Conservation (phyloP, 2,888 invertebrate species). For the Frankliniella intonsa region DNA sequence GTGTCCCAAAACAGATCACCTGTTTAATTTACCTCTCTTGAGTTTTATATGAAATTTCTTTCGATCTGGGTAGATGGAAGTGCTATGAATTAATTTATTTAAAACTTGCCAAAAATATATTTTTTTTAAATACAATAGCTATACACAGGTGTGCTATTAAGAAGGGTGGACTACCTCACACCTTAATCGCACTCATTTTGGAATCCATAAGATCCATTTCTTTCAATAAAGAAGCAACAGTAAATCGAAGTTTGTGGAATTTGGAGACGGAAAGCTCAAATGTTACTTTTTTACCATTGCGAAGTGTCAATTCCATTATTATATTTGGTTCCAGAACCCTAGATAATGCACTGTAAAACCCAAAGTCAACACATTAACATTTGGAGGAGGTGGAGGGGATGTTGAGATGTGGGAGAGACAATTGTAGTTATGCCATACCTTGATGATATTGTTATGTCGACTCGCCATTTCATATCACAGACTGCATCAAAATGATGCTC, state of each 20-base stretch:
- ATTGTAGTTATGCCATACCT: background rate
- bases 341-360: slow-evolving; percentile 39
- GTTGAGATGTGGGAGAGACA: background rate
- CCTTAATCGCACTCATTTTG: slow-evolving; percentile 47
- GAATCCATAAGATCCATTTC: slow-evolving; percentile 51
- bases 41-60: too few relatives aligned
- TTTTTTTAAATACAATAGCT: background rate
- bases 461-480: slow-evolving; percentile 5
- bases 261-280: slow-evolving; percentile 51
- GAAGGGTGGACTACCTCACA: slow-evolving; percentile 33
- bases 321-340: slow-evolving; percentile 50
- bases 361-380: too few relatives aligned
- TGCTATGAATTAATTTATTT: background rate
- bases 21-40: too few relatives aligned
- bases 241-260: slow-evolving; percentile 53
- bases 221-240: slow-evolving; percentile 50
- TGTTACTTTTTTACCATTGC: slow-evolving; percentile 48
- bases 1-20: too few relatives aligned
- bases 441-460: background rate
- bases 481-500: background rate
- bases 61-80: background rate
- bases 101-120: background rate
- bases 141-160: background rate
- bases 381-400: too few relatives aligned
- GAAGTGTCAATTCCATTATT: slow-evolving; percentile 51